Percentiles rank a stretch among this genome's conserved stretches.
These are phyloP conservation scores for Chaetorhynchus papuensis DNA, from an alignment of 2,113 vertebrate species.

Conservation along the genomic window DNA sequence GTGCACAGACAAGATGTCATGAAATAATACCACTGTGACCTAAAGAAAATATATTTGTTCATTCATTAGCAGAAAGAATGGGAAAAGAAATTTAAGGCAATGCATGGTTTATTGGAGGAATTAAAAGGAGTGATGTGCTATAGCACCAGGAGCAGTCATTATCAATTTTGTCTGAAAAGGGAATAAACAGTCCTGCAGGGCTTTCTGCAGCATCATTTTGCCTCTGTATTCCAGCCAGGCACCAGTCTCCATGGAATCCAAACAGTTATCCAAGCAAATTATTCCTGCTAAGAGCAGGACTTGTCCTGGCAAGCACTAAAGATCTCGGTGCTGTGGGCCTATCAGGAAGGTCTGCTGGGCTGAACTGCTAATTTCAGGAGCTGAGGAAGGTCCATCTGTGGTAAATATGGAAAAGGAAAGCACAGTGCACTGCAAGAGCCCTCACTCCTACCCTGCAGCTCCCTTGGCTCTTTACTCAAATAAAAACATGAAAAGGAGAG, in stretches of 20 bases:
- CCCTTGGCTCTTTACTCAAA: background rate
- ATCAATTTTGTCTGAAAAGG: constrained; percentile 21
- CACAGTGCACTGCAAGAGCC: background rate
- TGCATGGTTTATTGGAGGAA: background rate
- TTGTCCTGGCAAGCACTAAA: background rate
- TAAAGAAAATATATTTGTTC: background rate
- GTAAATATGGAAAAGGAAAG: background rate
- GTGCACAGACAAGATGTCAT: background rate
- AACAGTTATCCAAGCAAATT: background rate
- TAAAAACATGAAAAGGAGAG: background rate
- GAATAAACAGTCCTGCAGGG: constrained; percentile 9
- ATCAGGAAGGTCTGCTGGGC: background rate
- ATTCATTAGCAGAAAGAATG: background rate
- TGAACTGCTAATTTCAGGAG: background rate
- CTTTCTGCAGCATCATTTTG: constrained; percentile 1
- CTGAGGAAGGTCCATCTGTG: background rate
- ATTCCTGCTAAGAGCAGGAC: background rate
- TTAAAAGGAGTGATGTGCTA: background rate
- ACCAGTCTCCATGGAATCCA: background rate
- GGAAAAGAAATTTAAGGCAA: background rate
- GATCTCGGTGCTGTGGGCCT: background rate
- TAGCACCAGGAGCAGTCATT: background rate
- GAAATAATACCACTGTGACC: background rate
- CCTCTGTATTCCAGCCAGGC: background rate
- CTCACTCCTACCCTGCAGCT: background rate